Base-by-base conservation (phyloP, 2,113 vertebrate species). In the Cranoglanis bouderius region DNA sequence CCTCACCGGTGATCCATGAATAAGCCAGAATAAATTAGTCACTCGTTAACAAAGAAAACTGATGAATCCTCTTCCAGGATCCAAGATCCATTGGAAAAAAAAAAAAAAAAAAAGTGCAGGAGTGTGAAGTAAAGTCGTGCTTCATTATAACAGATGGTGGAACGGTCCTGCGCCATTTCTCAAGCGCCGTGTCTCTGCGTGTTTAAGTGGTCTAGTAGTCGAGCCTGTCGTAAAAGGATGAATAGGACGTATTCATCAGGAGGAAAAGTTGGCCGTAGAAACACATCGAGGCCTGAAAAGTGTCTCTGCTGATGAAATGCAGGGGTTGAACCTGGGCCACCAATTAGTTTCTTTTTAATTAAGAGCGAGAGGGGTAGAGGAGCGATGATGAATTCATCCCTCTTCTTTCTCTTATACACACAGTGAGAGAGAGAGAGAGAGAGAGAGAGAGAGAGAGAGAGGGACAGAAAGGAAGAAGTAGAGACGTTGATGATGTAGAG, bases 281-380 rank as follows among this genome's bases (percentile, higher is more conserved):
- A 74, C 72, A 83, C 67, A 40, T 59, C 49, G 67, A 29, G 49
- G 82, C 14, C 84, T n/a, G 70, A 72, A 85, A 87, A 81, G 38
- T 77, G 59, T 29, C 87, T 65, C 16, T n/a, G 53, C 89, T 92
- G 89, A 92, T 92, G 91, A 88, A 92, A 84, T 59, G 74, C 84
- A 53, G 89, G 70, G 77, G 88, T 92, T 89, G 82, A 89, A 91
- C 63, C 65, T 18, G 72, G 32, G 84, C 86, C 81, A 78, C 86
- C 89, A 92, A 92, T 92, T 91, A 92, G 84, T 83, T 89, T 84
- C 74, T 86, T 91, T 91, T 90, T 91, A 91, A 92, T 92, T 91
- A 90, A 90, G 90, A 77, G 86, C 51, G 77, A 26, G 57, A 24
- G 80, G 38, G 88, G 82, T 77, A 40, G 82, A 86, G 89, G 87